Conservation (phyloP, 2,888 invertebrate species). For the Seira musarum region DNA sequence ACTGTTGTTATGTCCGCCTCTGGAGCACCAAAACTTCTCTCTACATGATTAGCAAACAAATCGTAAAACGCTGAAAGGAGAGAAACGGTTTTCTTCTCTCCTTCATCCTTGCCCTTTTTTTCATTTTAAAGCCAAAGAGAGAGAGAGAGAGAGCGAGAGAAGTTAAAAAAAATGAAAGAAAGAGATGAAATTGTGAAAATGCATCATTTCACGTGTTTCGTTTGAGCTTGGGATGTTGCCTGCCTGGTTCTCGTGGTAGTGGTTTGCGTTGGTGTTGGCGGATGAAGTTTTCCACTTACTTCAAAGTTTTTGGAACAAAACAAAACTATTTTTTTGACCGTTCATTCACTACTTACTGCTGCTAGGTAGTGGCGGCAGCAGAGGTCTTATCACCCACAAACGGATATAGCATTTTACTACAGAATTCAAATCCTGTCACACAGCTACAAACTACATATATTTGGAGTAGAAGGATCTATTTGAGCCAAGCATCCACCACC, state of each 20-base stretch:
- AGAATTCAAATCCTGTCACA: conserved; percentile 37
- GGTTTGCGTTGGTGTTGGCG: too few relatives aligned
- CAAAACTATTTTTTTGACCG: too few relatives aligned
- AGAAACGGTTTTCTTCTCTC: background rate
- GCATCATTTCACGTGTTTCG: background rate
- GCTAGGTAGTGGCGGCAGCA: background rate
- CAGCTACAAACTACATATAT: background rate
- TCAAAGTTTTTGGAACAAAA: background rate
- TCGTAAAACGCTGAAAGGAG: background rate
- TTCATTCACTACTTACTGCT: too few relatives aligned
- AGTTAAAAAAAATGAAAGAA: conserved; percentile 1
- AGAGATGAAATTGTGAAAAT: background rate
- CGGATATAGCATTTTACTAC: background rate
- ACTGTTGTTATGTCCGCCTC: background rate
- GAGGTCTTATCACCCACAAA: background rate
- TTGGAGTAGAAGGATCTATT: background rate
- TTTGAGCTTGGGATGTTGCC: background rate
- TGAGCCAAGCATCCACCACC: too few relatives aligned
- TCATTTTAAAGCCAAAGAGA: background rate
- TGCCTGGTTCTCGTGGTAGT: background rate
- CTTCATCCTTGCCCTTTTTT: background rate
- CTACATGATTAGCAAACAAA: background rate
- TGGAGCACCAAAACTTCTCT: background rate
- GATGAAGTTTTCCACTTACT: too few relatives aligned
- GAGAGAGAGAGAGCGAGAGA: conserved; percentile 1